Evolutionary conservation across 2,888 invertebrate genomes (phyloP), one percentile per base, ranked within the genome.

Genomic region (Orgyia antiqua): DNA sequence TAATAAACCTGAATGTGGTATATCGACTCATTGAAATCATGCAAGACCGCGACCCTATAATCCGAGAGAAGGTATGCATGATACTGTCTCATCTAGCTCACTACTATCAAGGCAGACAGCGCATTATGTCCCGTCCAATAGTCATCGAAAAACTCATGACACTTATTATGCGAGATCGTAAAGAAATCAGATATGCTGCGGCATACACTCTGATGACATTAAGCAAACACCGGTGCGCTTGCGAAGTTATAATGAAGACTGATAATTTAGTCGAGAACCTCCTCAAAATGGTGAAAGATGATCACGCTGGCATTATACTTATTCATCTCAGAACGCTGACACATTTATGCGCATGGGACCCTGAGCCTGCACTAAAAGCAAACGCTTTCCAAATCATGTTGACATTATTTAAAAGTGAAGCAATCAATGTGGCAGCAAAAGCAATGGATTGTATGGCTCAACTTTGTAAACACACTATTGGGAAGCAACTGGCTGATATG

Each of bases 401-500:
- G 2, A 49, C 51, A 0, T 41, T 82, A 0, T 70, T 83, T 24
- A 32, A 58, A 0, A 51, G 68, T 8, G n/a, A 38, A 0, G 71
- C 79, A 10, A 46, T 58, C 0, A 55, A 61, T 19, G 68, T 84
- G 1, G 52, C 70, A 1, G 51, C 68, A 2, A 61, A 57, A 0
- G 67, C 80, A 0, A 75, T 86, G 76, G 68, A 80, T 15, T 74
- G 75, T 28, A 68, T 82, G 73, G 20, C 72, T 0, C 77, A 80
- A 27, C 48, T 86, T 0, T 79, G 83, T 48, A 76, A 75, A 28
- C 80, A 86, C 31, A 64, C 62, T 0, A 51, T 82, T 0, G 86
- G 82, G 0, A 68, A 66, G 36, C 46, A 52, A 4, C 34, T 86
- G 0, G 75, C 84, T 0, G 86, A 86, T 29, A 51, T 61, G 0